Base-by-base conservation (phyloP, 2,797 vertebrate species). In the Coregonus sp. region DNA sequence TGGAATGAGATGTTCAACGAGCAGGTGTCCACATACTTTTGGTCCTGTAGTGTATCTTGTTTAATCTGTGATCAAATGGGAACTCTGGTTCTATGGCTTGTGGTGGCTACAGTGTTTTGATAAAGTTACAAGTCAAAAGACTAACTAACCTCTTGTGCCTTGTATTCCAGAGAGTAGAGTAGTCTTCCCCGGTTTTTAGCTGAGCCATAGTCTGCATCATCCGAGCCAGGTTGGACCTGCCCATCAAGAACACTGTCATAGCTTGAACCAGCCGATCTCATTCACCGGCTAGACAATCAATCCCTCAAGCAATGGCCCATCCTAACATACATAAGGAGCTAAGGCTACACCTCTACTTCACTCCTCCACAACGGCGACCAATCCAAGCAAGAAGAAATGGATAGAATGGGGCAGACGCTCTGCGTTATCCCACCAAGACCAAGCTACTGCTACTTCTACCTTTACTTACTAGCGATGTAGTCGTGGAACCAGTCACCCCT, bases 131-230 rank as follows among this genome's bases (percentile, higher is more conserved):
- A 31, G 20, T 20, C 14, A 5, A 20, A 14, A 11, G 50, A 70
- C 20, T 52, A 47, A 47, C 85, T 71, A 76, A 98, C 96, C 97
- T 97, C 94, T 56, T 95, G 85, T 6, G 86, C 84, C 59, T 92
- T 92, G 59, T 96, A 97, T 18, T 97, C 96, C 87, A 98, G 88
- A n/a, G 96, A 97, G 70, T 97, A 97, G 72, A 96, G 96, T 76
- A 99, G 88, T 79, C 90, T 94, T 29, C 97, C 97, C 83, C 92
- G 68, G 15, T 69, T 84, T 3, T 91, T 91, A 65, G 88, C 86
- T 0, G 72, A 50, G 0, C 86, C 89, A 1, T 18, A 84, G 52
- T 94, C 91, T 75, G 85, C 72, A 31, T 92, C 91, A 0, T 84
- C 89, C 51, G 91, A 81, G 9, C 94, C 95, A 0, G 95, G 95